Base-by-base conservation (phyloP, 1,140 invertebrate species). In the Lineus longissimus region DNA sequence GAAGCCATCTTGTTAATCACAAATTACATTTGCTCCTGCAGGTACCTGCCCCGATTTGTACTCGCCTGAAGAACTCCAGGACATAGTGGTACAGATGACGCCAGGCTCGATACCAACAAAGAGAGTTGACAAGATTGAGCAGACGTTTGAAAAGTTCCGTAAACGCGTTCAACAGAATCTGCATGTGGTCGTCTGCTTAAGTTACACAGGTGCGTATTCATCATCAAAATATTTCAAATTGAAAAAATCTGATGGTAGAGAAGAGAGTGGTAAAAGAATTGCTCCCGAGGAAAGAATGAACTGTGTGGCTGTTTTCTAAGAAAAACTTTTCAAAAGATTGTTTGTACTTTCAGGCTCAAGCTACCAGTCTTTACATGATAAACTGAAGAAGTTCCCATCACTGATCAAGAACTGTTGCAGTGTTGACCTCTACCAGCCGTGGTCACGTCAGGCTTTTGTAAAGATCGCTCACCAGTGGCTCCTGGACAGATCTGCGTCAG, bases 61-160 rank as follows among this genome's bases (percentile, higher is more conserved):
- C 59, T 73, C 64, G 1, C 73, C 77, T 13, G 70, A 75, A 30
- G 78, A 81, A 57, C 61, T 81, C 13, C 73, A 72, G 57, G 66
- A 67, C 27, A 78, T 81, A 19, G 73, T 76, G 17, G 71, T 72
- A 9, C 73, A 77, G 43, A 80, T 81, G 72, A 78, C 75, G 69
- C 80, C 80, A 15, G 76, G 77, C 7, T 75, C 74, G 2, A 74
- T 79, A 7, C 74, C 78, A 64, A 76, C 72, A 19, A 80, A 76
- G 59, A 62, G 73, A 17, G 69, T 76, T 9, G 78, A 80, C 62
- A 77, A 79, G 68, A 78, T 80, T 27, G 72, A 76, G 55, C 73
- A 73, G 51, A 72, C 73, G 1, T 80, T 80, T 65, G 74, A 76
- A 19, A 67, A 75, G 25, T 81, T 74, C 61, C 51, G 77, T 13